phyloP scores from a whole-genome alignment of 2,797 vertebrate species.

The Pyrocephalus nanus region DNA sequence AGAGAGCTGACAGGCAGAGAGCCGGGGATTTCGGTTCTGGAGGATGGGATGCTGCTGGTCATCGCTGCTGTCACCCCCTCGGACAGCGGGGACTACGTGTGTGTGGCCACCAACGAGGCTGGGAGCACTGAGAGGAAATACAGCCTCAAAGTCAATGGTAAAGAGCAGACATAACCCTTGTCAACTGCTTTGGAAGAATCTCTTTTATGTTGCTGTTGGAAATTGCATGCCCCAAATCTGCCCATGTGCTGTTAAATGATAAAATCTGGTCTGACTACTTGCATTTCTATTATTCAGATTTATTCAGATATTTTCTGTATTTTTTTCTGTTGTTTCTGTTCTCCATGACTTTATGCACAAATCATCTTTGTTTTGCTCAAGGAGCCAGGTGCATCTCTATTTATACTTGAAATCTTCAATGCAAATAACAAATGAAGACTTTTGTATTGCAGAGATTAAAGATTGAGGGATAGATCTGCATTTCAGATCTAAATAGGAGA shows the following conservation, averaged over 20 bases:
- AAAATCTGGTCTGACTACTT: background rate
- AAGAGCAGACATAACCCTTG: background rate
- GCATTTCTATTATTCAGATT: background rate
- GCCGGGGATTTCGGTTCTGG: slow-evolving; percentile 86
- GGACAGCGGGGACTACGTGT: slow-evolving; percentile 91
- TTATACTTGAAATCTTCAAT: background rate
- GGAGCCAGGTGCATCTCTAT: background rate
- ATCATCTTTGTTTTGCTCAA: background rate
- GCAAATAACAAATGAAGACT: background rate
- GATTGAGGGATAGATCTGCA: background rate
- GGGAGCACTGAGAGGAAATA: slow-evolving; percentile 93
- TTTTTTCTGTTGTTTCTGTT: background rate
- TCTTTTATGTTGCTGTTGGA: background rate
- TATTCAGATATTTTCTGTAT: background rate
- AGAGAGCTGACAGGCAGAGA: slow-evolving; percentile 87
- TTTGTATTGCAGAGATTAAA: background rate
- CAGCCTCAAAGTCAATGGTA: slow-evolving; percentile 93
- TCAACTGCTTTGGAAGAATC: background rate
- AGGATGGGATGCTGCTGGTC: slow-evolving; percentile 85
- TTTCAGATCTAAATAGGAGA: background rate
- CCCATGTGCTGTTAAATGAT: background rate
- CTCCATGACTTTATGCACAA: background rate
- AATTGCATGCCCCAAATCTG: background rate
- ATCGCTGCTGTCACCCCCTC: slow-evolving; percentile 85
- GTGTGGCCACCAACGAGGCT: slow-evolving; percentile 90